A percentile compares a stretch with the other conserved stretches of the same genome.
These are phyloP conservation scores for Vanessa atalanta DNA, from an alignment of 1,140 invertebrate genomes.

Conservation along the genomic window DNA sequence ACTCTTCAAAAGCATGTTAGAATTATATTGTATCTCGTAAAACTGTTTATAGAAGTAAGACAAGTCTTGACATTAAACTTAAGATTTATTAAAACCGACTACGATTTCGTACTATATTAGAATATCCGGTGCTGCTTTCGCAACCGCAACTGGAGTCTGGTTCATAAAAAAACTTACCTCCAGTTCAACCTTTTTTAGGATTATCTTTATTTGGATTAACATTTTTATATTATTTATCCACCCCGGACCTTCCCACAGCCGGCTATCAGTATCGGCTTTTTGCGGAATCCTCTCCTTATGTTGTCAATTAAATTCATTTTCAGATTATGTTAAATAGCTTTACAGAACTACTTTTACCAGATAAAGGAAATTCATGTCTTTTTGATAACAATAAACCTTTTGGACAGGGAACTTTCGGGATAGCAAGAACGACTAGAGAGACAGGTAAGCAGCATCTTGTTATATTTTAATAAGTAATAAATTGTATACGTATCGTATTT, in stretches of 20 bases:
- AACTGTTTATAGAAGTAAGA: too few relatives aligned
- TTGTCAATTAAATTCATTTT: conserved; percentile 39
- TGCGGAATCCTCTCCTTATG: conserved; percentile 3
- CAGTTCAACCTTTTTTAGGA: too few relatives aligned
- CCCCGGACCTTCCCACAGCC: background rate
- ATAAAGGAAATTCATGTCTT: conserved; percentile 53
- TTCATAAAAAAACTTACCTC: too few relatives aligned
- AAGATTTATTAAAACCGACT: too few relatives aligned
- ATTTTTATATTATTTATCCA: background rate
- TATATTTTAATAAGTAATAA: background rate
- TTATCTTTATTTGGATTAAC: background rate
- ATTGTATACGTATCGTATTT: too few relatives aligned
- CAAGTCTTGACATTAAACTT: too few relatives aligned
- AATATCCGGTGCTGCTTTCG: too few relatives aligned
- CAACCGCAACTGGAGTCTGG: too few relatives aligned
- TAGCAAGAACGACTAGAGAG: conserved; percentile 45
- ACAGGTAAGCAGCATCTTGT: conserved; percentile 46
- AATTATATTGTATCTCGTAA: too few relatives aligned
- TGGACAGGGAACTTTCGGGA: conserved; percentile 50
- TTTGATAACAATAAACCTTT: conserved; percentile 59
- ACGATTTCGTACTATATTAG: too few relatives aligned
- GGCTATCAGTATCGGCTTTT: background rate
- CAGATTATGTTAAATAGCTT: conserved; percentile 69
- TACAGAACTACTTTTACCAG: conserved; percentile 60
- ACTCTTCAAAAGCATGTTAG: too few relatives aligned